These are phyloP conservation scores for Macquaria australasica DNA, from an alignment of 2,113 vertebrate genomes.

Conservation along the genomic window DNA sequence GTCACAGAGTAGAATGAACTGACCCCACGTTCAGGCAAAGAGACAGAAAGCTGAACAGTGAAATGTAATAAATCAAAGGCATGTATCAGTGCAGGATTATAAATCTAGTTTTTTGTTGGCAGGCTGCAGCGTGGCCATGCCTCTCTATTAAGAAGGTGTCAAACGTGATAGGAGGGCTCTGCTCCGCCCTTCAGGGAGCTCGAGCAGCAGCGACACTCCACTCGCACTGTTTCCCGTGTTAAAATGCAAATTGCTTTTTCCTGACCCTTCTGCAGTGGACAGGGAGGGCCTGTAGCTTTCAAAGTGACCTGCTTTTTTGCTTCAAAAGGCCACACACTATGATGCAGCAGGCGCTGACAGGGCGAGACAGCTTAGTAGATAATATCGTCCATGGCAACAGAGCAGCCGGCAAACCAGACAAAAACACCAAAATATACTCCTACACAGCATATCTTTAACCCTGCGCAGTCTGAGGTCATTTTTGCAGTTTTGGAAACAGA, in stretches of 20 bases:
- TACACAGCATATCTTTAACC: slow-evolving; percentile 12
- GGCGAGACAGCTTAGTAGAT: slow-evolving; percentile 40
- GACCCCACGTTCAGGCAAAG: background rate
- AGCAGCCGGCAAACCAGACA: slow-evolving; percentile 4
- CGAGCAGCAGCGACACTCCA: background rate
- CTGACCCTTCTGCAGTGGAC: slow-evolving; percentile 50
- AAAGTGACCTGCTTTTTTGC: slow-evolving; percentile 67
- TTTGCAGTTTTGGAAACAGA: background rate
- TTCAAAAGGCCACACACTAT: slow-evolving; percentile 3
- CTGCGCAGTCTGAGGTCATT: background rate
- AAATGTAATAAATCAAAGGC: slow-evolving; percentile 21
- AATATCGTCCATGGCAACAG: slow-evolving; percentile 31
- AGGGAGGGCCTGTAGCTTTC: slow-evolving; percentile 42
- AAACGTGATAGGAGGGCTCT: slow-evolving; percentile 53
- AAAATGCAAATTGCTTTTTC: slow-evolving; percentile 72
- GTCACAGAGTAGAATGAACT: background rate
- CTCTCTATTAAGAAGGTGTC: slow-evolving; percentile 67
- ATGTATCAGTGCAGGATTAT: slow-evolving; percentile 26
- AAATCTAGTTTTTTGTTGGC: slow-evolving; percentile 19
- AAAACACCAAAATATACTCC: slow-evolving; percentile 11
- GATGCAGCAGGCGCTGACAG: slow-evolving; percentile 38
- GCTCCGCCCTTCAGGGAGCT: slow-evolving; percentile 45
- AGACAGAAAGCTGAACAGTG: slow-evolving; percentile 8
- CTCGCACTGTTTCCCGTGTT: slow-evolving; percentile 28
- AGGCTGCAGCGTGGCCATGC: slow-evolving; percentile 21